phyloP scores from a whole-genome alignment of 2,113 vertebrate genomes.

The Gasterosteus aculeatus region DNA sequence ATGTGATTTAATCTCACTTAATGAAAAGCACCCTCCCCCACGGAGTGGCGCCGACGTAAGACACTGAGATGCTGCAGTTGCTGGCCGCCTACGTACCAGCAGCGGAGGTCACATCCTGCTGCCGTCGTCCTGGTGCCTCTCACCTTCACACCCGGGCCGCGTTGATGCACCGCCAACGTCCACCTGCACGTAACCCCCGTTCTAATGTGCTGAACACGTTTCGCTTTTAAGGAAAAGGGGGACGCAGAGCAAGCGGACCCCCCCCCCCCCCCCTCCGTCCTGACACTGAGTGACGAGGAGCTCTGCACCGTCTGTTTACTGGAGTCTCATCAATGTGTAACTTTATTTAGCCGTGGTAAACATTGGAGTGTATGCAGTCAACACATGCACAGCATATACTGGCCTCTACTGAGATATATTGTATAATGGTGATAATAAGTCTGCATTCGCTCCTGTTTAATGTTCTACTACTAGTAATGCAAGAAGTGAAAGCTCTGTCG shows the following conservation, averaged over 20 bases:
- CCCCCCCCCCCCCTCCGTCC: too few species aligned
- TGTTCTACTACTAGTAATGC: too few species aligned
- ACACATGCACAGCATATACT: neutral
- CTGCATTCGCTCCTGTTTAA: too few species aligned
- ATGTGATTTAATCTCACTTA: slow-evolving; percentile 80
- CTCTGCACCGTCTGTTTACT: neutral
- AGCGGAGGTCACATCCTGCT: slow-evolving; percentile 28
- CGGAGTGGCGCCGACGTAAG: slow-evolving; percentile 32
- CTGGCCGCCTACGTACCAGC: slow-evolving; percentile 53
- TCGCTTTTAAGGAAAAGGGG: neutral
- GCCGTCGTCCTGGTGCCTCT: slow-evolving; percentile 28
- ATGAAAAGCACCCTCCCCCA: slow-evolving; percentile 61
- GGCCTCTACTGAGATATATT: slow-evolving; percentile 20
- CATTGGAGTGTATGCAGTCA: neutral
- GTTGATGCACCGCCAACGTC: slow-evolving; percentile 3
- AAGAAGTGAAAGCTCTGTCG: too few species aligned
- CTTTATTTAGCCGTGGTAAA: neutral
- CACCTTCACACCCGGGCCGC: slow-evolving; percentile 1
- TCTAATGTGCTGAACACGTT: slow-evolving; percentile 10
- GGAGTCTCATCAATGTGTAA: neutral
- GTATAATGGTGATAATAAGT: neutral
- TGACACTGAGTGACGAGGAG: neutral
- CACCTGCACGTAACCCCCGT: slow-evolving; percentile 39
- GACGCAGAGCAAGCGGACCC: neutral
- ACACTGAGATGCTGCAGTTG: slow-evolving; percentile 63